Percentiles rank a stretch among this genome's conserved stretches.
Conservation (phyloP, 2,113 vertebrate species). For the Ophthalmolycus amberensis region DNA sequence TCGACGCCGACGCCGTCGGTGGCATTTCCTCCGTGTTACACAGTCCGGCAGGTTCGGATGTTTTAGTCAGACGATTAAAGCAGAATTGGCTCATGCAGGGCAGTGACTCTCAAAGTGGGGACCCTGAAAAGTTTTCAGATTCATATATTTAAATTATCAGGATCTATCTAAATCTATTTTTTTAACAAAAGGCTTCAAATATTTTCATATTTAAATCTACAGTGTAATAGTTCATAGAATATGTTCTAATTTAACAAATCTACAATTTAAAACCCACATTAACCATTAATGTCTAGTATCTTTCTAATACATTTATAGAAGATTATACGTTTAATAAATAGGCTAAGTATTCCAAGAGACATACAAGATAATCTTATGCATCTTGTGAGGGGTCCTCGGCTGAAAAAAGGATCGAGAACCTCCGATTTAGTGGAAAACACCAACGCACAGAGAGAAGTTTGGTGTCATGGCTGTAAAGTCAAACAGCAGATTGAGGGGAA, state of each 20-base stretch:
- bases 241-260: neutral
- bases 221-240: too few relatives aligned
- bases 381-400: too few relatives aligned
- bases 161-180: neutral
- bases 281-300: neutral
- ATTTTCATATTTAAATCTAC: neutral
- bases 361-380: too few relatives aligned
- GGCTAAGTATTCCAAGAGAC: neutral
- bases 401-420: too few relatives aligned
- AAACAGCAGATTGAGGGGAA: too few relatives aligned
- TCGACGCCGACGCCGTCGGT: neutral
- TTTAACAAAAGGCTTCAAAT: neutral
- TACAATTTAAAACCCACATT: neutral
- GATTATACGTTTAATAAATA: neutral
- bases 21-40: constrained; percentile 17
- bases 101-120: neutral
- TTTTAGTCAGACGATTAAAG: neutral
- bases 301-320: neutral
- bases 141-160: neutral
- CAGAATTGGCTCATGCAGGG: neutral
- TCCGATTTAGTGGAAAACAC: too few relatives aligned
- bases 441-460: too few relatives aligned
- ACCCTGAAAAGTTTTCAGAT: neutral
- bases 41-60: neutral
- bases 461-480: too few relatives aligned